Evolutionary conservation across 2,797 vertebrate species (phyloP).

Genomic region (Catostomus latipinnis): DNA sequence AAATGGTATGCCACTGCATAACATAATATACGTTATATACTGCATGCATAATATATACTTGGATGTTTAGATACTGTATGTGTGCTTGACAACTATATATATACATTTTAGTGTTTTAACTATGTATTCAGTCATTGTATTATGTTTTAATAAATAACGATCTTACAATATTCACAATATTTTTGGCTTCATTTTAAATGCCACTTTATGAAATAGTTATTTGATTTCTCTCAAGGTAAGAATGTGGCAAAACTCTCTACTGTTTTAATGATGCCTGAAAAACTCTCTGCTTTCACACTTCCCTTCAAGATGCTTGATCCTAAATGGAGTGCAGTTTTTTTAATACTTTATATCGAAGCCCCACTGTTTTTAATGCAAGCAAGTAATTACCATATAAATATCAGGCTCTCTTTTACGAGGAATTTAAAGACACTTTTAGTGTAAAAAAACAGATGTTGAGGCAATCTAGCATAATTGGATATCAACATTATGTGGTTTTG

Average conservation of each 20-base stretch:
- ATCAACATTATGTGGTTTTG: slow-evolving; percentile 62
- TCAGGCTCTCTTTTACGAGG: slow-evolving; percentile 56
- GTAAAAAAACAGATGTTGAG: slow-evolving; percentile 65
- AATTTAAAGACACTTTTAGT: slow-evolving; percentile 61
- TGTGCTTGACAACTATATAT: no score
- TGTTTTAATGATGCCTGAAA: slow-evolving; percentile 45
- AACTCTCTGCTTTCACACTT: slow-evolving; percentile 26
- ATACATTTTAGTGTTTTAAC: no score
- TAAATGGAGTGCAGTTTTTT: slow-evolving; percentile 46
- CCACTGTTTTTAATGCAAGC: slow-evolving; percentile 60
- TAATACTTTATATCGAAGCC: slow-evolving; percentile 51
- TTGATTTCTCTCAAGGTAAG: neutral
- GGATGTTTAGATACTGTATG: no score
- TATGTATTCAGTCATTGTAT: no score
- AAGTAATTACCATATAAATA: slow-evolving; percentile 68
- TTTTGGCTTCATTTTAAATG: neutral
- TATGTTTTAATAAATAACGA: neutral
- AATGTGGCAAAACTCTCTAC: neutral
- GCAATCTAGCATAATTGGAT: slow-evolving; percentile 66
- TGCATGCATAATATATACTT: no score
- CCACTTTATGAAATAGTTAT: no score
- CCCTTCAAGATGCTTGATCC: slow-evolving; percentile 26
- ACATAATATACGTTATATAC: slow-evolving; percentile 6
- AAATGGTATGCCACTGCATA: slow-evolving; percentile 37
- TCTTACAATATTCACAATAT: neutral